phyloP scores from a whole-genome alignment of 2,888 invertebrate genomes.

The Heteropelma amictum region DNA sequence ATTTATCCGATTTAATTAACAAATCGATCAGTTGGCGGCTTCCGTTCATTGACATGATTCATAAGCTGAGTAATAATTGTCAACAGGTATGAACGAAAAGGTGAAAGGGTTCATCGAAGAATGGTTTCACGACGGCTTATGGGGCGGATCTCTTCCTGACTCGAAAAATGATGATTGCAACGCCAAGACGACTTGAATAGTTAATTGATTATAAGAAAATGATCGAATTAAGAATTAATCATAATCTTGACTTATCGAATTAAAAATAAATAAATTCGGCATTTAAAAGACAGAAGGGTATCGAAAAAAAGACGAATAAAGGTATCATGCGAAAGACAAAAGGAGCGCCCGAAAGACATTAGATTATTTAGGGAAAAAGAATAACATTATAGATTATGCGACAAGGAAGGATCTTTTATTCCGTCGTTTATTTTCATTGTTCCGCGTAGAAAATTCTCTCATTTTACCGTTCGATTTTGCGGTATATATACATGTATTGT shows the following conservation, averaged over 20 bases:
- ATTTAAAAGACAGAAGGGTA: constrained; percentile 1
- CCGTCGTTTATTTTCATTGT: background rate
- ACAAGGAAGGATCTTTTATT: constrained; percentile 1
- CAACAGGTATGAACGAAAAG: constrained; percentile 52
- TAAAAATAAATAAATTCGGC: background rate
- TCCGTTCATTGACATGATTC: constrained; percentile 16
- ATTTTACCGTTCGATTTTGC: background rate
- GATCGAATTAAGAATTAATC: constrained; percentile 18
- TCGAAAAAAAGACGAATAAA: background rate
- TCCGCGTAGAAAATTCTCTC: background rate
- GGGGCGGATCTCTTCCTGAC: constrained; percentile 47
- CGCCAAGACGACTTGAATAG: constrained; percentile 43
- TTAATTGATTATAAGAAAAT: constrained; percentile 20
- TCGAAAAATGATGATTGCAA: constrained; percentile 46
- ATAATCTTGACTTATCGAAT: background rate
- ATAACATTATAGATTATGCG: background rate
- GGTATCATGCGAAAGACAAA: background rate
- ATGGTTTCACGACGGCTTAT: constrained; percentile 53
- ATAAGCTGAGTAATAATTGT: constrained; percentile 47
- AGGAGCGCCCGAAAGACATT: background rate
- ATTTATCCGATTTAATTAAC: background rate
- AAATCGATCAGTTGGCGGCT: constrained; percentile 20
- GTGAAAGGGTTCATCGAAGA: constrained; percentile 52
- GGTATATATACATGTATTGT: constrained; percentile 42
- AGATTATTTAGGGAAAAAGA: background rate